Conservation (phyloP, 1,140 invertebrate species). For the Forficula auricularia region DNA sequence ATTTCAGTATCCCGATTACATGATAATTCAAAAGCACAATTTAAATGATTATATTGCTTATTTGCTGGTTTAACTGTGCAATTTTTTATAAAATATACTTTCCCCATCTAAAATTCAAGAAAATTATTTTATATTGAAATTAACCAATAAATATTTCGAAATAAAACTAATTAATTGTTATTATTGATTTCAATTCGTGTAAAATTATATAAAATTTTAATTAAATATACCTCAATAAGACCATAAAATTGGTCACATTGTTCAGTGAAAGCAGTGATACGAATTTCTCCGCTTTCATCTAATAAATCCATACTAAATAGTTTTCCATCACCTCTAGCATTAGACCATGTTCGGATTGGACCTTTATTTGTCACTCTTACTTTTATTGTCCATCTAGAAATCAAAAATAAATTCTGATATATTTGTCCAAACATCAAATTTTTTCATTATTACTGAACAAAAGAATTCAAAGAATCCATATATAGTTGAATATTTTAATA, state of each 20-base stretch:
- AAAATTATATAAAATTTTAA: too few species aligned
- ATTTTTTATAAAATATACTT: slow-evolving; percentile 76
- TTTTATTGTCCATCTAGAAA: slow-evolving; percentile 73
- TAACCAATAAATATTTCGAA: too few species aligned
- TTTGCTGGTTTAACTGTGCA: slow-evolving; percentile 77
- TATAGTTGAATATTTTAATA: too few species aligned
- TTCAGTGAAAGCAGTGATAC: slow-evolving; percentile 84
- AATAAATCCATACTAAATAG: slow-evolving; percentile 83
- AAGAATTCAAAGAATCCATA: background rate
- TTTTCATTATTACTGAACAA: background rate
- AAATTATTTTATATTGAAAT: slow-evolving; percentile 8
- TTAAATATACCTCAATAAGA: slow-evolving; percentile 74
- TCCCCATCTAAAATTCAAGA: slow-evolving; percentile 40
- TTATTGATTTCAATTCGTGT: too few species aligned
- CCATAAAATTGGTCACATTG: slow-evolving; percentile 80
- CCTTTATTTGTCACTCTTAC: slow-evolving; percentile 75
- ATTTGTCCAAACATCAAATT: too few species aligned
- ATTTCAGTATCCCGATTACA: slow-evolving; percentile 66
- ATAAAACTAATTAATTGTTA: too few species aligned
- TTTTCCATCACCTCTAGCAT: slow-evolving; percentile 80
- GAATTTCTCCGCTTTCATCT: slow-evolving; percentile 88
- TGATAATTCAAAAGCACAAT: slow-evolving; percentile 93
- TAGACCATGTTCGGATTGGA: slow-evolving; percentile 70
- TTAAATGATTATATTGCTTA: slow-evolving; percentile 65
- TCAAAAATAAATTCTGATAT: slow-evolving; percentile 9